These are phyloP conservation scores for Staurois parvus DNA, from an alignment of 2,797 vertebrate genomes.

Conservation along the genomic window DNA sequence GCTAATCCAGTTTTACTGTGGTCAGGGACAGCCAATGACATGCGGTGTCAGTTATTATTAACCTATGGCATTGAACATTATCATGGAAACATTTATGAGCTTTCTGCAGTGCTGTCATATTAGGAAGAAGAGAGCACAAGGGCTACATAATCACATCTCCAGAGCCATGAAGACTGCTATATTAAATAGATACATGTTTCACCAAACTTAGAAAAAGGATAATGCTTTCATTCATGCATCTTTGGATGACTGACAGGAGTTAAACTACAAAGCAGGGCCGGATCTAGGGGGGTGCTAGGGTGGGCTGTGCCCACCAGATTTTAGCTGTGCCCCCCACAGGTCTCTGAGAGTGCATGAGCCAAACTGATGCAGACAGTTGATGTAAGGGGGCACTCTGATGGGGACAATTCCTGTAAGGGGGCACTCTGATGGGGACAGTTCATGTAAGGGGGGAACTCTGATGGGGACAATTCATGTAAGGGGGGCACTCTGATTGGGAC, in stretches of 20 bases:
- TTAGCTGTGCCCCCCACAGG: no score
- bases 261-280: no score
- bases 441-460: no score
- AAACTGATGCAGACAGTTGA: no score
- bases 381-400: no score
- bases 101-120: conserved; percentile 21
- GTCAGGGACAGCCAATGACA: conserved; percentile 40
- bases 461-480: no score
- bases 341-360: no score
- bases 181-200: neutral
- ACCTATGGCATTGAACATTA: conserved; percentile 31
- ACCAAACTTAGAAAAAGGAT: neutral
- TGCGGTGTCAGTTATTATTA: conserved; percentile 33
- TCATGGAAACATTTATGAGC: conserved; percentile 32
- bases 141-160: conserved; percentile 1
- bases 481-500: no score
- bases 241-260: neutral
- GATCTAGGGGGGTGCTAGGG: no score
- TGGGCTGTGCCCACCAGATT: no score
- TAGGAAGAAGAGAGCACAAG: neutral
- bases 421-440: no score
- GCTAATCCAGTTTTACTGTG: conserved; percentile 1
- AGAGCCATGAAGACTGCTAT: neutral
- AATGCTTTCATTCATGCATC: neutral
- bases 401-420: no score